phyloP scores from a whole-genome alignment of 2,797 vertebrate species.

The Picus viridis region DNA sequence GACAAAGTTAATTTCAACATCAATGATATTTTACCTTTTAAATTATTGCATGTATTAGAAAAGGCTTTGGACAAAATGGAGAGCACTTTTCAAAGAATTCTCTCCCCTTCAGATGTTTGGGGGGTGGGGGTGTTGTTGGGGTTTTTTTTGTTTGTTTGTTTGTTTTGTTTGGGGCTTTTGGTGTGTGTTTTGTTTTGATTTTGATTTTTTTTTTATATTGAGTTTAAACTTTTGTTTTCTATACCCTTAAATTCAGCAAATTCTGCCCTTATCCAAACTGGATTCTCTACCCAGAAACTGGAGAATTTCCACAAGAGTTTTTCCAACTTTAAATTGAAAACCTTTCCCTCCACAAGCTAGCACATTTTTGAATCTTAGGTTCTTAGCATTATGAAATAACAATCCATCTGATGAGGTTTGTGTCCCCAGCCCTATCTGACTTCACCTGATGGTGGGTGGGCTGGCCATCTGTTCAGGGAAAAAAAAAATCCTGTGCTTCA shows the following conservation, averaged over 20 bases:
- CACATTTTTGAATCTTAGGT: neutral
- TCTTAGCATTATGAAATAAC: neutral
- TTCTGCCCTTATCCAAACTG: neutral
- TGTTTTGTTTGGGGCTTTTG: no score
- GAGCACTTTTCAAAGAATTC: neutral
- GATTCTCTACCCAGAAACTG: neutral
- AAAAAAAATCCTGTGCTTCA: neutral
- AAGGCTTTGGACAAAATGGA: neutral
- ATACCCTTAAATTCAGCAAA: neutral
- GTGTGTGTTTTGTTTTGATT: no score
- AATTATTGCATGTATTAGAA: neutral
- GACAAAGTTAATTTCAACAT: neutral
- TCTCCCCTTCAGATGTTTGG: fast-evolving
- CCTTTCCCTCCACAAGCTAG: neutral
- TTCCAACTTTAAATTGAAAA: neutral
- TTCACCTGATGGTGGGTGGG: slow-evolving; percentile 22
- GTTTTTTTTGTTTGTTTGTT: no score
- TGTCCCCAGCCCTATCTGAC: slow-evolving; percentile 7
- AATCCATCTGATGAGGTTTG: neutral
- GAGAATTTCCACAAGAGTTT: neutral
- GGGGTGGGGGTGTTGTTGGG: no score
- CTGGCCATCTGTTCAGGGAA: slow-evolving; percentile 4
- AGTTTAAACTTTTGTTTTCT: neutral
- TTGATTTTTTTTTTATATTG: neutral
- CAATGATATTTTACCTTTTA: neutral